Percentiles rank a stretch among this genome's conserved stretches.
These are phyloP conservation scores for Pyxicephalus adspersus DNA, from an alignment of 2,113 vertebrate species.

Conservation along the genomic window DNA sequence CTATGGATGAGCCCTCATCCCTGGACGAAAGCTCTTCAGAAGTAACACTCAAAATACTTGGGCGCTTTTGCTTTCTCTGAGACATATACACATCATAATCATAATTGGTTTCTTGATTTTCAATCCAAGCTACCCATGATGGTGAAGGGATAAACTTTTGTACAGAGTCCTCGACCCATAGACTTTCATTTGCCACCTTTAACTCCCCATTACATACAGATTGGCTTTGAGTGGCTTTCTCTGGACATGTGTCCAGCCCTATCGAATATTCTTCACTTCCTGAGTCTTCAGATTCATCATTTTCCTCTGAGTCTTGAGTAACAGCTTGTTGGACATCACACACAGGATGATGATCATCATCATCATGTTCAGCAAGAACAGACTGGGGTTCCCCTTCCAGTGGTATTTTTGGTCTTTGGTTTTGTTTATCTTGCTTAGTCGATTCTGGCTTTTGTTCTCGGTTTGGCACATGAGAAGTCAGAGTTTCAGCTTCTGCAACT, in stretches of 20 bases:
- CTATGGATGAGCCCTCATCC: conserved; percentile 64
- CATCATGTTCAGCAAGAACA: conserved; percentile 57
- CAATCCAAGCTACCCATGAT: conserved; percentile 62
- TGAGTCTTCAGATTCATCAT: conserved; percentile 58
- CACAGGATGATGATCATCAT: conserved; percentile 46
- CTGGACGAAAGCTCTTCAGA: conserved; percentile 65
- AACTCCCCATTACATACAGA: conserved; percentile 50
- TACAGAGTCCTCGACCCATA: conserved; percentile 62
- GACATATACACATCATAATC: conserved; percentile 47
- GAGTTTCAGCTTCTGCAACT: conserved; percentile 58
- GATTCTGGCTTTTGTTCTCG: conserved; percentile 55
- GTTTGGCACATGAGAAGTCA: conserved; percentile 30
- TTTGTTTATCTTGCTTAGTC: conserved; percentile 51
- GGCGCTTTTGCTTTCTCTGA: conserved; percentile 58
- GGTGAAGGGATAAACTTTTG: conserved; percentile 58
- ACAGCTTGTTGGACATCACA: conserved; percentile 49
- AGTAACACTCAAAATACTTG: conserved; percentile 64
- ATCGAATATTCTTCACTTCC: conserved; percentile 58
- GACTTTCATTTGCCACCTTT: conserved; percentile 49
- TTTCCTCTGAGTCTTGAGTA: conserved; percentile 53
- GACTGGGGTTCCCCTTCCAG: conserved; percentile 51
- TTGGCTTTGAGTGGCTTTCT: conserved; percentile 60
- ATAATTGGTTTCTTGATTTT: conserved; percentile 56
- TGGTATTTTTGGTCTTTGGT: conserved; percentile 34
- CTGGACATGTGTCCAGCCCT: conserved; percentile 59